These are phyloP conservation scores for Babylonia areolata DNA, from an alignment of 1,140 invertebrate genomes.

Conservation along the genomic window DNA sequence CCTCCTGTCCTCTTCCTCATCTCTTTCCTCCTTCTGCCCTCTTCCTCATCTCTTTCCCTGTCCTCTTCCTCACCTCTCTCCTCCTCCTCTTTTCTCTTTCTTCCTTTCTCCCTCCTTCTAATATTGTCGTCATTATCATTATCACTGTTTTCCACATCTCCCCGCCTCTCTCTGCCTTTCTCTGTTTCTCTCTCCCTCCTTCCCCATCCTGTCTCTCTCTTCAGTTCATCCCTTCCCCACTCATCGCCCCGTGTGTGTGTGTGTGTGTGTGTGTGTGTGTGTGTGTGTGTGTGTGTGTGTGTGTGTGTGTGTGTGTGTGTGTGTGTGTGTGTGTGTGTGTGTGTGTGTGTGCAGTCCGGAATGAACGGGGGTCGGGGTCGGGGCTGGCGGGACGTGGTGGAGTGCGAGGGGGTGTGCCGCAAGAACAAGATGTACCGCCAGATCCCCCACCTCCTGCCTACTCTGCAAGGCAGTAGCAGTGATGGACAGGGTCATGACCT, in stretches of 20 bases:
- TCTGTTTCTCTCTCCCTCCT: constrained; percentile 20
- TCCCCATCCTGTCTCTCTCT: constrained; percentile 1
- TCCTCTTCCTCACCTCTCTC: too few relatives aligned
- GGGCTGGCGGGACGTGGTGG: constrained; percentile 55
- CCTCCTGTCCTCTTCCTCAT: too few relatives aligned
- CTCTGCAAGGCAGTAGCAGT: constrained; percentile 2
- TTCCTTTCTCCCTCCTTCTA: too few relatives aligned
- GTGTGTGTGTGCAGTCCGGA: constrained; percentile 51
- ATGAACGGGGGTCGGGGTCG: constrained; percentile 57
- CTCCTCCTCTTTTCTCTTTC: too few relatives aligned
- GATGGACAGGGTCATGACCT: not conserved
- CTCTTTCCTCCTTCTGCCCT: too few relatives aligned
- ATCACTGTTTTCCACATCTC: not conserved
- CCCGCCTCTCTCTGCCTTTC: constrained; percentile 12
- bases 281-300: too few relatives aligned
- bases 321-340: too few relatives aligned
- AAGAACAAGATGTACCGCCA: not conserved
- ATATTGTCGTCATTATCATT: too few relatives aligned
- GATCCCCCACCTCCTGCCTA: not conserved
- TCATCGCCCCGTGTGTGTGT: not conserved
- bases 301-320: too few relatives aligned
- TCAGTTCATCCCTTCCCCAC: too few relatives aligned
- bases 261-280: too few relatives aligned
- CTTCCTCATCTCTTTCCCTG: too few relatives aligned
- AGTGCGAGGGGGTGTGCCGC: constrained; percentile 7